A percentile compares a stretch with the other conserved stretches of the same genome.
These are phyloP conservation scores for Centropus bengalensis DNA, from an alignment of 2,113 vertebrate species.

Conservation along the genomic window DNA sequence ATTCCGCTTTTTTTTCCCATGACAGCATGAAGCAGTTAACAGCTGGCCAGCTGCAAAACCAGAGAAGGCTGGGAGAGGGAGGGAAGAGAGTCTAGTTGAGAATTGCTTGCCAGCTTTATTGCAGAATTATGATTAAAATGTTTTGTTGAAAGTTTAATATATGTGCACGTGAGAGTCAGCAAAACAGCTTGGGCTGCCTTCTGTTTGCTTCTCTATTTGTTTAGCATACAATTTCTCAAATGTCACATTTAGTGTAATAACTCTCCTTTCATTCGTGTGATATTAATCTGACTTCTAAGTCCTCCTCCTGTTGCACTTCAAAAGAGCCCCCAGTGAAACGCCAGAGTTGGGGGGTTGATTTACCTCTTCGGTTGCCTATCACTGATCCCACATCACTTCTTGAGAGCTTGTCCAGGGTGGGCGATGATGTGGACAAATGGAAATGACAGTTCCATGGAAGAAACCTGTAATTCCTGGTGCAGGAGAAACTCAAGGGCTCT, in stretches of 20 bases:
- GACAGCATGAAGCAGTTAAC: background rate
- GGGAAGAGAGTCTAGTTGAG: background rate
- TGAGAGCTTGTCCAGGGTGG: background rate
- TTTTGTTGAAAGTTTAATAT: slow-evolving; percentile 43
- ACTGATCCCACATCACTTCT: background rate
- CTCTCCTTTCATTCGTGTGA: background rate
- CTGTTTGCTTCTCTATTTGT: slow-evolving; percentile 55
- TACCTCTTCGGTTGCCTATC: background rate
- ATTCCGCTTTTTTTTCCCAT: background rate
- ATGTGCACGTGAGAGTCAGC: background rate
- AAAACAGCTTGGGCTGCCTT: slow-evolving; percentile 63
- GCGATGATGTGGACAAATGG: background rate
- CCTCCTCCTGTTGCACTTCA: background rate
- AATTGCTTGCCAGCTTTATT: slow-evolving; percentile 12
- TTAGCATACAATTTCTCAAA: slow-evolving; percentile 21
- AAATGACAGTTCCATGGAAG: background rate
- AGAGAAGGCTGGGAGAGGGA: background rate
- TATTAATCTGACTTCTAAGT: background rate
- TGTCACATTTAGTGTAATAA: background rate
- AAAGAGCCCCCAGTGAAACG: background rate
- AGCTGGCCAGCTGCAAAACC: slow-evolving; percentile 28
- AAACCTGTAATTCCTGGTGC: background rate
- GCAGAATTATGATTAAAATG: slow-evolving; percentile 63
- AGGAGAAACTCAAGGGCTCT: background rate
- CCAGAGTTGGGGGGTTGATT: background rate